These are phyloP conservation scores for Bombylius discolor DNA, from an alignment of 2,888 invertebrate species.

Conservation along the genomic window DNA sequence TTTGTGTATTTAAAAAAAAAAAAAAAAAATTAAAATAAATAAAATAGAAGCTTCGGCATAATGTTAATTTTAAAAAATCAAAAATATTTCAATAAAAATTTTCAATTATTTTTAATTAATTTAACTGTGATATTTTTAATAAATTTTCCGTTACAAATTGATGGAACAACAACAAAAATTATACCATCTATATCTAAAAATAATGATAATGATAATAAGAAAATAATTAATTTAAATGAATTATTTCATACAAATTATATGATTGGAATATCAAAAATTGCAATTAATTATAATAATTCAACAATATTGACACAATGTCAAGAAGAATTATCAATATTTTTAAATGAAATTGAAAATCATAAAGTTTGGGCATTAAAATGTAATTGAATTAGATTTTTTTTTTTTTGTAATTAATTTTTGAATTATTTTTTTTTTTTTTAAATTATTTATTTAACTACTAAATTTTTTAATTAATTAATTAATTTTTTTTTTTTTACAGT, in stretches of 20 bases:
- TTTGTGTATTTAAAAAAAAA: too few species aligned
- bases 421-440: not conserved
- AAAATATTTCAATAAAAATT: too few species aligned
- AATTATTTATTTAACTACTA: not conserved
- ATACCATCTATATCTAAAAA: too few species aligned
- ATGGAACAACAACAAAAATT: too few species aligned
- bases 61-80: too few species aligned
- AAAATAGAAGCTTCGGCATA: too few species aligned
- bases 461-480: constrained; percentile 1
- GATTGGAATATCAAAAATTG: not conserved
- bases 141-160: too few species aligned
- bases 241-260: not conserved
- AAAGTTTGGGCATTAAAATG: constrained; percentile 3
- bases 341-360: not conserved
- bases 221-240: not conserved
- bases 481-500: constrained; percentile 16
- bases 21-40: too few species aligned
- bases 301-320: not conserved
- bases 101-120: too few species aligned
- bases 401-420: not conserved
- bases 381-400: not conserved
- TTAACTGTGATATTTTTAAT: too few species aligned
- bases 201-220: not conserved
- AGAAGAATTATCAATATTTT: not conserved
- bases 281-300: not conserved